These are phyloP conservation scores for Autographa pulchrina DNA, from an alignment of 2,888 invertebrate species.

Conservation along the genomic window DNA sequence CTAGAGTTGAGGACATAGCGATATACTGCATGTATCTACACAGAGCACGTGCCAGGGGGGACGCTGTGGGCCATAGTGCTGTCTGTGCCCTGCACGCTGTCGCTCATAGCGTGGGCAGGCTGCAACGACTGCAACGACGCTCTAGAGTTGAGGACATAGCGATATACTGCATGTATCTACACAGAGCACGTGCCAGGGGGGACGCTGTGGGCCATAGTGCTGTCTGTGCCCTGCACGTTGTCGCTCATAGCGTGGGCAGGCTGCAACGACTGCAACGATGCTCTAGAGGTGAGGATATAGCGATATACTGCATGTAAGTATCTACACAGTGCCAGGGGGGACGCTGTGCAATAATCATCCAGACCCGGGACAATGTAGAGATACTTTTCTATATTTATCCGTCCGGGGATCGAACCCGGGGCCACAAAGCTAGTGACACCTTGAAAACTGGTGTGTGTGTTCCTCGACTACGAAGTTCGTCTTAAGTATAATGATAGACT, in stretches of 20 bases:
- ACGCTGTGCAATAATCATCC: conserved; percentile 91
- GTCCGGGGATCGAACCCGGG: no score
- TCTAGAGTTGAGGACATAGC: conserved; percentile 84
- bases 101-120: conserved; percentile 84
- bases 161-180: conserved; percentile 92
- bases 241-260: conserved; percentile 87
- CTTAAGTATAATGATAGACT: no score
- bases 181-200: conserved; percentile 91
- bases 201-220: conserved; percentile 91
- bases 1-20: conserved; percentile 84
- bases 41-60: conserved; percentile 91
- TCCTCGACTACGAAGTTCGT: no score
- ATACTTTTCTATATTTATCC: no score
- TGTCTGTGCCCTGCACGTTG: conserved; percentile 90
- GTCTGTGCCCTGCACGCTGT: conserved; percentile 90
- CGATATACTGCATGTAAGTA: conserved; percentile 91
- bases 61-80: conserved; percentile 92
- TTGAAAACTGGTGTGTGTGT: no score
- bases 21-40: conserved; percentile 93
- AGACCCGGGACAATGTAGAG: no score
- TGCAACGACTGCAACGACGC: conserved; percentile 91
- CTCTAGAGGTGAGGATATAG: conserved; percentile 87
- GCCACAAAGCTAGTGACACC: no score
- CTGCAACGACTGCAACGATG: conserved; percentile 91
- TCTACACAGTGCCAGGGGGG: conserved; percentile 92